These are phyloP conservation scores for Buteo buteo DNA, from an alignment of 2,113 vertebrate species.

Conservation along the genomic window DNA sequence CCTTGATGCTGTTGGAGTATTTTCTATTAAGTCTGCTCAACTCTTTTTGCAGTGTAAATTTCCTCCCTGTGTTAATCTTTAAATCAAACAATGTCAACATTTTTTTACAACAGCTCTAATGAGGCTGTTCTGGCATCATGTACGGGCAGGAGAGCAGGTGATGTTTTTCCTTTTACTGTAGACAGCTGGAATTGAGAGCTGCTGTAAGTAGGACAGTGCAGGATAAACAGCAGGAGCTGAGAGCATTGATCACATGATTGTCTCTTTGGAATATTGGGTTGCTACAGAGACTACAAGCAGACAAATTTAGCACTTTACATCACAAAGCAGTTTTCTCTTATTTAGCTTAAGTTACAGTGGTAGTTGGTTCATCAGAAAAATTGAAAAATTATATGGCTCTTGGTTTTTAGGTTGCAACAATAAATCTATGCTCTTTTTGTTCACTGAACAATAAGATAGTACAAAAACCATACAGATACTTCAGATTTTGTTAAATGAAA, in stretches of 20 bases:
- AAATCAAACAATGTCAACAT: conserved; percentile 44
- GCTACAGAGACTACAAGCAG: conserved; percentile 74
- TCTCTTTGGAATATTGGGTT: conserved; percentile 76
- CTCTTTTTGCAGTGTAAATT: conserved; percentile 1
- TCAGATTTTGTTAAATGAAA: background rate
- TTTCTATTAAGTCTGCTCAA: background rate
- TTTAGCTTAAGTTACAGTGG: conserved; percentile 21
- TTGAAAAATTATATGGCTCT: background rate
- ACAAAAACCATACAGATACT: background rate
- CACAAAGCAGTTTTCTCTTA: conserved; percentile 56
- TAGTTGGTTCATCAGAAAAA: conserved; percentile 12
- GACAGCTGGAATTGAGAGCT: conserved; percentile 75
- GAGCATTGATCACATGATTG: conserved; percentile 78
- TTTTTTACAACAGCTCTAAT: conserved; percentile 30
- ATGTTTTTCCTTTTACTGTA: conserved; percentile 63
- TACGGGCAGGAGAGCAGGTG: conserved; percentile 54
- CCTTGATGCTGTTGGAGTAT: background rate
- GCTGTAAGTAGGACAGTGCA: conserved; percentile 80
- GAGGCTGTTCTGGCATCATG: conserved; percentile 42
- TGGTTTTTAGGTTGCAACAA: background rate
- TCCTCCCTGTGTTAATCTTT: conserved; percentile 14
- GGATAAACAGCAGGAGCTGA: conserved; percentile 84
- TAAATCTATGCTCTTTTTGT: background rate
- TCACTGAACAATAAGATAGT: background rate
- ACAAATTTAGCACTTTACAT: conserved; percentile 81